Evolutionary conservation across 2,113 vertebrate genomes (phyloP), one percentile per base, ranked within the genome.

Genomic region (Marmota flaviventris): DNA sequence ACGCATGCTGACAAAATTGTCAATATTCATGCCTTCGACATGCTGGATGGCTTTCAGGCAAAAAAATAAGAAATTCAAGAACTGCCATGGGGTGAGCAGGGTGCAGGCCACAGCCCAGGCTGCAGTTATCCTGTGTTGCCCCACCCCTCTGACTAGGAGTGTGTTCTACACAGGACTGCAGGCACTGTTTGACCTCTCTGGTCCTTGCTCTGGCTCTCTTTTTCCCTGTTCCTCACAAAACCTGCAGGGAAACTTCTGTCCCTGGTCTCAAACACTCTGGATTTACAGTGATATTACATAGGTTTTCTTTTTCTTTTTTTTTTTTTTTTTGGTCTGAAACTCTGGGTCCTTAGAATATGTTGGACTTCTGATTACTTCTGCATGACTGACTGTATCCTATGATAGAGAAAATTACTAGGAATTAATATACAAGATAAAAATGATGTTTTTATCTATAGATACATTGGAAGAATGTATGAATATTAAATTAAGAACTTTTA

Each of bases 1-100:
- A 99, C 98, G 97, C 95, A 96, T 97, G 98, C 95, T 96, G 98
- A 99, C 99, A 98, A 98, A 98, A 98, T 98, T 98, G 99, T 99
- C 98, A 98, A 99, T 98, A 98, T 95, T 93, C 76, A n/a, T 76
- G 95, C 87, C 95, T 95, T 92, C 84, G 63, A 89, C 85, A 34
- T 93, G 95, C 96, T 85, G 95, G 93, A 97, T 32, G 83, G 94
- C 98, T 98, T 97, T 91, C 96, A 96, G 97, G 95, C 93, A 70
- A 92, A 98, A 98, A 98, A 97, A 78, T 92, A 95, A 89, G 85
- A 56, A 24, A 61, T 4, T 39, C 22, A 9, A 4, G 37, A 32
- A 9, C 8, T 14, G 63, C 51, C 2, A 4, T 14, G 18, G 12
- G 37, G 27, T 5, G 13, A 45, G 58, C 37, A 39, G 48, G 79